phyloP scores from a whole-genome alignment of 2,888 invertebrate genomes.

The Cynaeus angustus region DNA sequence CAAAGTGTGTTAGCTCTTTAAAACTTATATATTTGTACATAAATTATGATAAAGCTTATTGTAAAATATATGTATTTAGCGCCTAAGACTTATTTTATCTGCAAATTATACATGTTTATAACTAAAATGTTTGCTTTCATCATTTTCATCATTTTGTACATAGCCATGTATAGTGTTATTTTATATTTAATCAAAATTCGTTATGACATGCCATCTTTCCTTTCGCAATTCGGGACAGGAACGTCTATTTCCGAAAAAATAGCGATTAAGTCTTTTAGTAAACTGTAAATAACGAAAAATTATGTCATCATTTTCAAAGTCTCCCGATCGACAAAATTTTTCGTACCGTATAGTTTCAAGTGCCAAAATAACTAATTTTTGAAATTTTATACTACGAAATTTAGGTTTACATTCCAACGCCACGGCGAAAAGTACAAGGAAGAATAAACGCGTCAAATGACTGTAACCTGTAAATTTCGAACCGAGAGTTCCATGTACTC shows the following conservation, averaged over 20 bases:
- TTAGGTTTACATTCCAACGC: slow-evolving; percentile 26
- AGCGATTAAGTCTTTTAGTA: slow-evolving; percentile 7
- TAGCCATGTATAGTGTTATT: slow-evolving; percentile 49
- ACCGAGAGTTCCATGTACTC: background rate
- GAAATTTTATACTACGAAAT: slow-evolving; percentile 40
- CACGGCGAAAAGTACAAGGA: background rate
- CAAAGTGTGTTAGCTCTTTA: slow-evolving; percentile 53
- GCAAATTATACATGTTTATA: slow-evolving; percentile 48
- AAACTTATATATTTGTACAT: slow-evolving; percentile 57
- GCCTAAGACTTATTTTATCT: slow-evolving; percentile 50
- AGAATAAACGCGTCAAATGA: background rate
- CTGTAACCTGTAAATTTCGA: background rate
- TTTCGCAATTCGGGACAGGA: slow-evolving; percentile 19
- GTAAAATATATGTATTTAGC: slow-evolving; percentile 59
- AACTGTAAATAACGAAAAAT: slow-evolving; percentile 49
- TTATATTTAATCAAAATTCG: slow-evolving; percentile 50
- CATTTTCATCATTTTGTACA: slow-evolving; percentile 49
- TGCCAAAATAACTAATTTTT: slow-evolving; percentile 52
- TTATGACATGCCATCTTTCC: slow-evolving; percentile 17
- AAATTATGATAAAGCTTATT: slow-evolving; percentile 55
- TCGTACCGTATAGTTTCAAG: slow-evolving; percentile 55
- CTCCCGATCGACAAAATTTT: slow-evolving; percentile 43
- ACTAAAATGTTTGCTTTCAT: slow-evolving; percentile 38
- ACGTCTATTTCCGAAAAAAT: slow-evolving; percentile 1
- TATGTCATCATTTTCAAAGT: slow-evolving; percentile 39